Conservation (phyloP, 2,113 vertebrate species). For the Mustela nigripes region DNA sequence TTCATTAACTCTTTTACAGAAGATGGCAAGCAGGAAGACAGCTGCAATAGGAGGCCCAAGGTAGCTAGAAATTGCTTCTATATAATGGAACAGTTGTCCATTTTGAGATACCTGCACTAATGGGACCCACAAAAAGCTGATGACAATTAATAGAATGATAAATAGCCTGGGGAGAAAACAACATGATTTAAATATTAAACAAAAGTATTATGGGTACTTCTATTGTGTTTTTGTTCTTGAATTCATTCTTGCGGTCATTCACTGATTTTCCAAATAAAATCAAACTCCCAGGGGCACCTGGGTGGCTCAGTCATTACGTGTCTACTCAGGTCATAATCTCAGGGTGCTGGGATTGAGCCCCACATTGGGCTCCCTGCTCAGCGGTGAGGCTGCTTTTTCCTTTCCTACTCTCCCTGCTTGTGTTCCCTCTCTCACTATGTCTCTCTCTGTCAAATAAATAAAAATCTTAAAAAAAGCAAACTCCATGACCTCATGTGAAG, state of each 20-base stretch:
- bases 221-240: neutral
- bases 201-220: neutral
- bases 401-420: no score
- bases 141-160: slow-evolving; percentile 89
- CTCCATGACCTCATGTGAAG: neutral
- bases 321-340: no score
- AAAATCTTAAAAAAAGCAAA: no score
- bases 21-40: slow-evolving; percentile 91
- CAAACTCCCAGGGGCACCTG: no score
- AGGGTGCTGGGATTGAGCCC: no score
- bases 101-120: slow-evolving; percentile 90
- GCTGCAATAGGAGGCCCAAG: slow-evolving; percentile 93
- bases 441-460: no score
- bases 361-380: no score
- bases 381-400: no score
- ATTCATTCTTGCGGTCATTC: neutral
- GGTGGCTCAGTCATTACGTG: no score
- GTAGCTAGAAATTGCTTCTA: slow-evolving; percentile 92
- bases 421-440: no score
- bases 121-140: slow-evolving; percentile 94
- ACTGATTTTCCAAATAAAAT: slow-evolving; percentile 25
- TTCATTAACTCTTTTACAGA: slow-evolving; percentile 93
- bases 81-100: slow-evolving; percentile 93
- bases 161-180: slow-evolving; percentile 88
- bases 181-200: neutral